These are phyloP conservation scores for Dipodomys merriami DNA, from an alignment of 2,113 vertebrate species.

Conservation along the genomic window DNA sequence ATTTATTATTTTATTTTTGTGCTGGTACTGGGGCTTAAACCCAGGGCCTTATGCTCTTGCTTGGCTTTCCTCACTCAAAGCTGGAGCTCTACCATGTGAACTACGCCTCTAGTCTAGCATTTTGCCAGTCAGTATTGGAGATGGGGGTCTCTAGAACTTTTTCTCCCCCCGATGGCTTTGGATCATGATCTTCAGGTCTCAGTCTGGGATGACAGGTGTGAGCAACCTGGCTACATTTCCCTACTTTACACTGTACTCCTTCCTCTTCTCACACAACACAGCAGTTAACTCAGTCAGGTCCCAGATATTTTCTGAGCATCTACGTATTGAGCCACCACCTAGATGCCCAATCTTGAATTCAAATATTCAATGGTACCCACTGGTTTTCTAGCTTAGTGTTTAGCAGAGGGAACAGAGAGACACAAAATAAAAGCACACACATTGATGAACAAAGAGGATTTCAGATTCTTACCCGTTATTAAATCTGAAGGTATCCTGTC, in stretches of 20 bases:
- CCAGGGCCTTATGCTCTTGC: background rate
- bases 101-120: too few relatives aligned
- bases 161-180: too few relatives aligned
- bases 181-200: too few relatives aligned
- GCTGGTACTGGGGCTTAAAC: background rate
- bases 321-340: background rate
- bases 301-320: background rate
- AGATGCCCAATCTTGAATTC: background rate
- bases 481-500: constrained; percentile 95
- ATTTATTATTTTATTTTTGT: too few relatives aligned
- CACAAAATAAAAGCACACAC: background rate
- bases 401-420: background rate
- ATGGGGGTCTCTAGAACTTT: too few relatives aligned
- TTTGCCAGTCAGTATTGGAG: too few relatives aligned
- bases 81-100: too few relatives aligned
- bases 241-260: background rate
- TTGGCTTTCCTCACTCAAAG: too few relatives aligned
- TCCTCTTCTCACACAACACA: background rate
- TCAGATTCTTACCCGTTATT: constrained; percentile 91
- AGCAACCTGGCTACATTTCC: background rate
- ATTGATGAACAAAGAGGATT: background rate
- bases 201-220: background rate
- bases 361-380: background rate
- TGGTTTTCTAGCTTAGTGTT: background rate
- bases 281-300: background rate